phyloP scores from a whole-genome alignment of 2,113 vertebrate genomes.

The Telmatochromis sp. region DNA sequence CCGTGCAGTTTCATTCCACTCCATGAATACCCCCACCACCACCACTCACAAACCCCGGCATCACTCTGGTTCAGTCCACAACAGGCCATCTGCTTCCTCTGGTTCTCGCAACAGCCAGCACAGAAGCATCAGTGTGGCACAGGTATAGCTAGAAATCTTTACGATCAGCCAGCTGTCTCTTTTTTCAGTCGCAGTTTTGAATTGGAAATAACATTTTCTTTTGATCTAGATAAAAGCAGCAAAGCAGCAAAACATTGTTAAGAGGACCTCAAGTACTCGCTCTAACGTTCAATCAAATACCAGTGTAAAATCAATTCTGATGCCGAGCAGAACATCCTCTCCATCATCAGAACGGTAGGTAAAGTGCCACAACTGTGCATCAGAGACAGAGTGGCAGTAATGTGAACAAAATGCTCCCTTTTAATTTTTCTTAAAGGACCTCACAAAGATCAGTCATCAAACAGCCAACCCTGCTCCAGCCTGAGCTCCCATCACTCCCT shows the following conservation, averaged over 20 bases:
- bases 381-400: background rate
- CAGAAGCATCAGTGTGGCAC: conserved; percentile 16
- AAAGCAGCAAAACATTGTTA: background rate
- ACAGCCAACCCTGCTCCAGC: conserved; percentile 72
- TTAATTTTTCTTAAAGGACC: conserved; percentile 45
- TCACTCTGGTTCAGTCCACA: background rate
- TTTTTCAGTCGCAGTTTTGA: background rate
- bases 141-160: conserved; percentile 31
- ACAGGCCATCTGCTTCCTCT: background rate
- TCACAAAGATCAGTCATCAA: conserved; percentile 68
- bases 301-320: background rate
- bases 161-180: background rate
- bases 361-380: background rate
- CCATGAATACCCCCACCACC: conserved; percentile 72
- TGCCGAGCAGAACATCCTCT: conserved; percentile 12
- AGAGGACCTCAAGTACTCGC: conserved; percentile 10
- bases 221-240: conserved; percentile 26
- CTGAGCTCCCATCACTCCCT: conserved; percentile 66
- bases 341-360: conserved; percentile 44
- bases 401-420: background rate
- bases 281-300: background rate
- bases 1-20: conserved; percentile 95
- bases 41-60: conserved; percentile 55
- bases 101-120: conserved; percentile 7
- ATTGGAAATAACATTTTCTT: background rate